Evolutionary conservation across 2,797 vertebrate genomes (phyloP), one percentile per base, ranked within the genome.

Genomic region (Tolypeutes matacus): DNA sequence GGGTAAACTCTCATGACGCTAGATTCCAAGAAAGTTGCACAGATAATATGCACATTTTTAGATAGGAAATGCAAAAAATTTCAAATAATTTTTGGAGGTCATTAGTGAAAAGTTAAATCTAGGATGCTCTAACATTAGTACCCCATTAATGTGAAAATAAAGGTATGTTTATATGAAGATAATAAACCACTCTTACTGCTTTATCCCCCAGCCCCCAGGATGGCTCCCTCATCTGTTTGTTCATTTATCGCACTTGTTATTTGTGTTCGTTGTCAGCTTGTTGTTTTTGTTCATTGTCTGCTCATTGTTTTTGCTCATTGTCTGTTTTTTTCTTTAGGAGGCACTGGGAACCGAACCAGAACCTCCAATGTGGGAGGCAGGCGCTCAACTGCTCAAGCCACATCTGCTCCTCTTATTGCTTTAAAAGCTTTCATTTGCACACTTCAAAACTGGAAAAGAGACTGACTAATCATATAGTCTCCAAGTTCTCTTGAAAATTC

Each of bases 361-460:
- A 9, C 46, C 46, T 46, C 46, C 7, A 5, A 46, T 46, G 11
- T 46, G 46, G 11, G 46, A 46, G 46, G 46, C 9, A 8, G 46
- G 11, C 8, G 8, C 46, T 11, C 11, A 9, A 46, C 11, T 11
- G 11, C 46, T 46, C 11, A 8, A 46, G 46, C 46, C 46, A 46
- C 46, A 46, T 46, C 46, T 46, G 46, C 46, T 46, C 31, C 11
- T 81, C 9, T 87, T 69, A 36, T 73, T 86, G 39, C n/a, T 76
- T 75, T 75, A 65, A 92, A 76, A 72, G 10, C 25, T 76, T 17
- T 23, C 2, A 64, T 70, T 70, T 72, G 51, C 64, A 65, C 69
- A 62, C 34, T 83, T 95, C 42, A 75, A 31, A 91, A 86, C 27
- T 83, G 46, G 80, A 95, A 83, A 89, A 81, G n/a, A 58, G 75